A percentile compares a stretch with the other conserved stretches of the same genome.
These are phyloP conservation scores for Bicyclus anynana DNA, from an alignment of 1,140 invertebrate genomes.

Conservation along the genomic window DNA sequence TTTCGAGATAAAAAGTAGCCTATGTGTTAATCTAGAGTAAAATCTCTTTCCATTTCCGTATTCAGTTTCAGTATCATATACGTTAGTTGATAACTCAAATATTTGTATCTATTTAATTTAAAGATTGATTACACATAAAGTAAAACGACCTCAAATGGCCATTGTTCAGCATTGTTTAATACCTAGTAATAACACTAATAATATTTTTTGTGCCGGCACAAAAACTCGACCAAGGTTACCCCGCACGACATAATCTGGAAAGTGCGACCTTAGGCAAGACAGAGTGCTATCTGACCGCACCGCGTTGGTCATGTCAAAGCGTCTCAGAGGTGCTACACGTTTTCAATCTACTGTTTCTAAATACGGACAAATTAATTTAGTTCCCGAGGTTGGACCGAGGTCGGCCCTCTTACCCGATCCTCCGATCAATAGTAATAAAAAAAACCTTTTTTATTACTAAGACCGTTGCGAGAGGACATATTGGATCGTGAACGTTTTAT, in stretches of 20 bases:
- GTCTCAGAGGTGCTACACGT: conserved; percentile 37
- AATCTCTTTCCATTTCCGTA: too few species aligned
- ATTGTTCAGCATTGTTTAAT: conserved; percentile 17
- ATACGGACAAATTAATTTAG: conserved; percentile 56
- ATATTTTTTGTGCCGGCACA: conserved; percentile 17
- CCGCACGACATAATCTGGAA: conserved; percentile 39
- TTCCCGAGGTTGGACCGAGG: conserved; percentile 43
- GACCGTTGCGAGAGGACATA: conserved; percentile 40
- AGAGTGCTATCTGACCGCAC: conserved; percentile 19
- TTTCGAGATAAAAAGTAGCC: too few species aligned
- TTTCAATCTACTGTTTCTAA: conserved; percentile 50
- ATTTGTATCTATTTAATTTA: neutral
- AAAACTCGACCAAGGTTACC: conserved; percentile 32
- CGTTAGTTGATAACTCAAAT: neutral
- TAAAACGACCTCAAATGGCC: neutral
- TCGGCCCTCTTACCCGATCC: conserved; percentile 43
- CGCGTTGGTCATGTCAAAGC: conserved; percentile 35
- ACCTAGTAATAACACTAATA: conserved; percentile 20
- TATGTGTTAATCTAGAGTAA: too few species aligned
- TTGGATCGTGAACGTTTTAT: conserved; percentile 38
- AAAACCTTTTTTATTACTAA: conserved; percentile 42
- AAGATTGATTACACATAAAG: conserved; percentile 5
- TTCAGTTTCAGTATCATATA: too few species aligned
- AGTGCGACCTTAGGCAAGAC: conserved; percentile 41
- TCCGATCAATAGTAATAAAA: conserved; percentile 42